Evolutionary conservation across 2,888 invertebrate species (phyloP).

Genomic region (Anthrax anthrax): DNA sequence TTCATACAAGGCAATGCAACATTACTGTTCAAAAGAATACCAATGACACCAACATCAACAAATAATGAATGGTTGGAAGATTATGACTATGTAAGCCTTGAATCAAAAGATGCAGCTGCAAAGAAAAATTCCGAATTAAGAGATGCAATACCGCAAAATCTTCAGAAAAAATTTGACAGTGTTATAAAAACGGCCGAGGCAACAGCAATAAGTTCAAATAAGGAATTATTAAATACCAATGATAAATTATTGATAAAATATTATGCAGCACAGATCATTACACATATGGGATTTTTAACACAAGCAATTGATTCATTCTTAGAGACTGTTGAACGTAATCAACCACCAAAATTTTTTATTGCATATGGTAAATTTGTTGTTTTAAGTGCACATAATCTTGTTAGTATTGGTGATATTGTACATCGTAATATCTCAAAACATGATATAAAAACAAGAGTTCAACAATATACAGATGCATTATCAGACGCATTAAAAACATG

Average conservation of each 20-base stretch:
- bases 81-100: constrained; percentile 81
- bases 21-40: constrained; percentile 54
- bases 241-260: constrained; percentile 74
- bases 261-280: constrained; percentile 75
- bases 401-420: constrained; percentile 87
- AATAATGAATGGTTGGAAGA: constrained; percentile 58
- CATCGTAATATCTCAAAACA: constrained; percentile 67
- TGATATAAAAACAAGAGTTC: constrained; percentile 55
- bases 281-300: constrained; percentile 70
- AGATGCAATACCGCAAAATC: constrained; percentile 55
- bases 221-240: constrained; percentile 45
- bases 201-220: constrained; percentile 40
- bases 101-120: constrained; percentile 56
- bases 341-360: constrained; percentile 85
- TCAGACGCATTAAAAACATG: constrained; percentile 69
- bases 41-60: constrained; percentile 14
- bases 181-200: constrained; percentile 60
- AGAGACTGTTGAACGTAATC: constrained; percentile 79
- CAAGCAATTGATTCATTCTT: constrained; percentile 88
- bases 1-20: constrained; percentile 81
- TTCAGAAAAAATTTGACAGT: constrained; percentile 61
- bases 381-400: constrained; percentile 82
- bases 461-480: constrained; percentile 63
- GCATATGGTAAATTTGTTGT: constrained; percentile 91
- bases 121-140: constrained; percentile 59